A percentile compares a stretch with the other conserved stretches of the same genome.
Evolutionary conservation across 2,797 vertebrate genomes (phyloP).

Genomic region (Rousettus madagascariensis): DNA sequence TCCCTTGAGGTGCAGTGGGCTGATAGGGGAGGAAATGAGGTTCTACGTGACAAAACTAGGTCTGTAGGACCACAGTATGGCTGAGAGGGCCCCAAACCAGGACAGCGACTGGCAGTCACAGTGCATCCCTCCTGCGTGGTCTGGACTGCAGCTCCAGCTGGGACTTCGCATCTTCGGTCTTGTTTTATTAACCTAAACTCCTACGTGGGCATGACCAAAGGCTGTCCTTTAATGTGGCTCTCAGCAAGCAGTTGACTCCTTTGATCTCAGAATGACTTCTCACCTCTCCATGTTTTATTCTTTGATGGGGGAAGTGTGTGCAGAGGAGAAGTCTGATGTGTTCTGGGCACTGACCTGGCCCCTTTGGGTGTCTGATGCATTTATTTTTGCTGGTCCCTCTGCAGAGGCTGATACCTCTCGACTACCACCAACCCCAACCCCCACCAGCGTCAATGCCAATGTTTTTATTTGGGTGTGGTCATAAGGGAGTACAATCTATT

Average conservation of each 20-base stretch:
- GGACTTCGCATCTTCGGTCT: background rate
- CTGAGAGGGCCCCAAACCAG: background rate
- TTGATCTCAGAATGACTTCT: conserved; percentile 13
- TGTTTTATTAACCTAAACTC: conserved; percentile 22
- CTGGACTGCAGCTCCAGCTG: background rate
- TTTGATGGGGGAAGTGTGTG: background rate
- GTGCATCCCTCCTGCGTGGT: background rate
- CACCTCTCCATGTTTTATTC: background rate
- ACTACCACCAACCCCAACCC: too few relatives aligned
- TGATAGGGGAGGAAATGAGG: background rate
- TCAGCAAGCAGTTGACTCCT: background rate
- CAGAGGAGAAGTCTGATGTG: background rate
- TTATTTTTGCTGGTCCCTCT: background rate
- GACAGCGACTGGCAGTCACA: too few relatives aligned
- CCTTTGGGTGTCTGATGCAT: background rate
- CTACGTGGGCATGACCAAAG: background rate
- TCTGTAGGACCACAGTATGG: background rate
- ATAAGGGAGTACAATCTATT: background rate
- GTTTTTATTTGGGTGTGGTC: background rate
- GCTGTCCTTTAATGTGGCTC: background rate
- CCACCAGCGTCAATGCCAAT: background rate
- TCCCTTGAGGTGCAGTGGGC: background rate
- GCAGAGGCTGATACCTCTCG: fast-evolving
- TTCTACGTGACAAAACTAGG: background rate
- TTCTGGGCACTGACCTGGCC: background rate